These are phyloP conservation scores for Athene noctua DNA, from an alignment of 2,113 vertebrate species.

Conservation along the genomic window DNA sequence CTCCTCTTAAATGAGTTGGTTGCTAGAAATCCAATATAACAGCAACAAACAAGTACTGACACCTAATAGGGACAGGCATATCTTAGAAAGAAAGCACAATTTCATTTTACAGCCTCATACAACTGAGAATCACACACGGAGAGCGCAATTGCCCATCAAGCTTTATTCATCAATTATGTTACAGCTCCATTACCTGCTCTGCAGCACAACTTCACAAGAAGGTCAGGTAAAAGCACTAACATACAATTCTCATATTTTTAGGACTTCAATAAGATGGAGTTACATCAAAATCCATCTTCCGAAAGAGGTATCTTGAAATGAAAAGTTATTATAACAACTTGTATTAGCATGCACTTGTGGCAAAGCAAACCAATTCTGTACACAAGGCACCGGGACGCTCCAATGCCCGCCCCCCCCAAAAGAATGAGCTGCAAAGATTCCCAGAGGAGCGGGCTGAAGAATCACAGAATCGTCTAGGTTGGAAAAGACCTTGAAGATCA, in stretches of 20 bases:
- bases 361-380: not conserved
- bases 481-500: too few species aligned
- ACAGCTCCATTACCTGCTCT: not conserved
- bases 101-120: not conserved
- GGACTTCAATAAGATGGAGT: not conserved
- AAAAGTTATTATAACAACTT: not conserved
- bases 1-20: not conserved
- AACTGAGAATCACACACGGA: not conserved
- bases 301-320: not conserved
- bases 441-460: not conserved
- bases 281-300: not conserved
- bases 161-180: not conserved
- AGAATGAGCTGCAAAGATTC: not conserved
- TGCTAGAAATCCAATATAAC: not conserved
- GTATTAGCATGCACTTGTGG: not conserved
- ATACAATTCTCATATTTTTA: not conserved
- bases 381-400: not conserved
- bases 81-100: not conserved
- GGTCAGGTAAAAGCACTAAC: not conserved
- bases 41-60: not conserved
- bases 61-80: not conserved
- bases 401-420: not conserved
- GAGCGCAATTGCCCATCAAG: not conserved
- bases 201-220: not conserved
- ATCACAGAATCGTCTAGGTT: too few species aligned